phyloP scores from a whole-genome alignment of 1,140 invertebrate species.

The Ephestia elutella region DNA sequence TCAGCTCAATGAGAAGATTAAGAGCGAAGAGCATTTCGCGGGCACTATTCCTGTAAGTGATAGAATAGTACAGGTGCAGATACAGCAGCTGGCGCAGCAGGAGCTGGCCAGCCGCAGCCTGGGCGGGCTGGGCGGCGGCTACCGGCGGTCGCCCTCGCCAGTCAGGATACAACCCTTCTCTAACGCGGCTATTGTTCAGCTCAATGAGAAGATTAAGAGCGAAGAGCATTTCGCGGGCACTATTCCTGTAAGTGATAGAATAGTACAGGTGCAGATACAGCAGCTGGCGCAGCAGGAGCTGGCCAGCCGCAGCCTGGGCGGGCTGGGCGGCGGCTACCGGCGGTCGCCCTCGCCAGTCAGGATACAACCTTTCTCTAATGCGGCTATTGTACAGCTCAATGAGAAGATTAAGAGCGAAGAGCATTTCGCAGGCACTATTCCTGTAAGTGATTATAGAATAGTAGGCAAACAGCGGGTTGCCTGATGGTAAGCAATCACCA shows the following conservation, averaged over 20 bases:
- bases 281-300: constrained; percentile 53
- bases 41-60: constrained; percentile 45
- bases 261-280: constrained; percentile 71
- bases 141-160: constrained; percentile 74
- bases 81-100: constrained; percentile 54
- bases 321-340: constrained; percentile 79
- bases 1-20: constrained; percentile 56
- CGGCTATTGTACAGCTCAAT: constrained; percentile 46
- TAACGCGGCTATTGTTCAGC: constrained; percentile 48
- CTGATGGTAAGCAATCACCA: no score
- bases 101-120: constrained; percentile 77
- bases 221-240: constrained; percentile 47
- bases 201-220: constrained; percentile 59
- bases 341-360: constrained; percentile 65
- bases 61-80: constrained; percentile 73
- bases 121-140: constrained; percentile 76
- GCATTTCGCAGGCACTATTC: constrained; percentile 39
- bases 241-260: constrained; percentile 50
- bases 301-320: constrained; percentile 75
- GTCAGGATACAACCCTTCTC: constrained; percentile 50
- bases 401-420: constrained; percentile 64
- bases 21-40: constrained; percentile 53
- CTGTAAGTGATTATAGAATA: no score
- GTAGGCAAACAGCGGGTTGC: no score
- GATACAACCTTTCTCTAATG: constrained; percentile 53